These are phyloP conservation scores for Riptortus pedestris DNA, from an alignment of 1,140 invertebrate species.

Conservation along the genomic window DNA sequence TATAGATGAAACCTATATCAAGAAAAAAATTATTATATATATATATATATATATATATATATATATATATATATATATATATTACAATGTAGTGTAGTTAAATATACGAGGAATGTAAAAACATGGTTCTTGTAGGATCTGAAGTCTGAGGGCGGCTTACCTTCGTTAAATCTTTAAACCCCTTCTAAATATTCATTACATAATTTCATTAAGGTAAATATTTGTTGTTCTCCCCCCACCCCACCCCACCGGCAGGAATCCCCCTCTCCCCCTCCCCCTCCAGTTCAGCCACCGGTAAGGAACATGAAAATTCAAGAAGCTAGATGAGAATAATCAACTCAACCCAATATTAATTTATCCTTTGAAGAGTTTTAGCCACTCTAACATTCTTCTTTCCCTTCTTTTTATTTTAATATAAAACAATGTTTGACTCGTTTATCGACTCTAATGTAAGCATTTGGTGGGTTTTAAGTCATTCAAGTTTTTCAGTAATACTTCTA, in stretches of 20 bases:
- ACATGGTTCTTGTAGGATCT: no score
- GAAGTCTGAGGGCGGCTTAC: not conserved
- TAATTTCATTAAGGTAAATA: slow-evolving; percentile 19
- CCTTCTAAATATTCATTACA: slow-evolving; percentile 16
- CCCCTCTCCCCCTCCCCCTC: not conserved
- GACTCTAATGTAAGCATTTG: no score
- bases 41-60: no score
- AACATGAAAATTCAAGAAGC: slow-evolving; percentile 16
- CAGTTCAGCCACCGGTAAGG: not conserved
- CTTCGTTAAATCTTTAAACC: not conserved
- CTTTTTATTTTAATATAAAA: not conserved
- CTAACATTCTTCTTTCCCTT: not conserved
- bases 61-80: no score
- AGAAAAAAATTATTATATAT: no score
- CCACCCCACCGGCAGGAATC: not conserved
- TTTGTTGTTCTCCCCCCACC: not conserved
- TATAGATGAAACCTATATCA: no score
- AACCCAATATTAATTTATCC: not conserved
- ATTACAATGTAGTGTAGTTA: no score
- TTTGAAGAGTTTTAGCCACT: not conserved
- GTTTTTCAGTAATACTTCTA: no score
- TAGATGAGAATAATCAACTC: slow-evolving; percentile 15
- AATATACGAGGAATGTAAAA: no score
- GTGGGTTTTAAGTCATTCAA: no score
- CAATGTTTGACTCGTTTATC: no score